Base-by-base conservation (phyloP, 2,888 invertebrate genomes). In the Deilephila porcellus region DNA sequence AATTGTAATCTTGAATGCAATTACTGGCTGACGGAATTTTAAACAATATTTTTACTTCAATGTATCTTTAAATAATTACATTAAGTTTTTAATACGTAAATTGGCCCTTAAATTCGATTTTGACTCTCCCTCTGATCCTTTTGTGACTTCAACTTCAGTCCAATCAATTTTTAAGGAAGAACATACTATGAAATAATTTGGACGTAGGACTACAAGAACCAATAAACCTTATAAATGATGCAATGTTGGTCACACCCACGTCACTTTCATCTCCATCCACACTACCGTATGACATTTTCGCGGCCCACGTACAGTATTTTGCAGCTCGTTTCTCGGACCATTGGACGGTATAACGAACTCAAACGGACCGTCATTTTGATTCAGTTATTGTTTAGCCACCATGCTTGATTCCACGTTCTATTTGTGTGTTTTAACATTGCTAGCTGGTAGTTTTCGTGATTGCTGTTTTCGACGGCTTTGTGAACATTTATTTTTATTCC, bases 331-430 rank as follows among this genome's bases (percentile, higher is more conserved):
- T 76, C 73, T 71, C 74, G 71, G 73, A 29, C 74, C 75, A 76
- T 75, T 75, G 76, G 53, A 64, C 71, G 71, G 72, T 71, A 73
- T 76, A 76, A 76, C 75, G 73, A 76, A 73, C 45, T 76, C 74
- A 64, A n/a, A 64, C 62, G n/a, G 8, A 34, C 17, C 67, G 70
- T 71, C 74, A 73, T 75, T 76, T 75, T 73, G 64, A 74, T 71
- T 74, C 67, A 64, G 71, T 67, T 75, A 52, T 73, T 64, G 64
- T 73, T 64, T 70, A 37, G 8, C 62, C 53, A 45, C 67, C 56
- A 37, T 67, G 64, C 67, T 73, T 73, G 64, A 67, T 73, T 37
- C 63, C 34, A 37, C n/a, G 29, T 62, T 56, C 67, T 64, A 64
- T 72, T 72, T 64, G 59, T 34, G 45, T 67, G 14, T 67, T 63